These are phyloP conservation scores for Balaeniceps rex DNA, from an alignment of 2,113 vertebrate genomes.

Conservation along the genomic window DNA sequence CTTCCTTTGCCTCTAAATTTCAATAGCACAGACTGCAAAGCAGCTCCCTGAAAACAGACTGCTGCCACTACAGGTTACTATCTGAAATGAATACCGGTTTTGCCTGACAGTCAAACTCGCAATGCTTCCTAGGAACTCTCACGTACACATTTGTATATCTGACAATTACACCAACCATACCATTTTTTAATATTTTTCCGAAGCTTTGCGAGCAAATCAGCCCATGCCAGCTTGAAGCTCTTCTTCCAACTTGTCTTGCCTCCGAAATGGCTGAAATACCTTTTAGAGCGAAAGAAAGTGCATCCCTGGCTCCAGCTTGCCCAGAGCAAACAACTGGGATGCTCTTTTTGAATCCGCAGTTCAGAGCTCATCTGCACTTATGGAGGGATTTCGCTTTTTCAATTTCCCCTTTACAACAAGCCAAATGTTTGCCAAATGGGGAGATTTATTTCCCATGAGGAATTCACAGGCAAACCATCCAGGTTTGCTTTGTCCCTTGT, in stretches of 20 bases:
- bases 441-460: background rate
- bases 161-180: background rate
- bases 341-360: background rate
- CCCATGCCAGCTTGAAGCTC: background rate
- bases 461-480: background rate
- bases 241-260: background rate
- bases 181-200: background rate
- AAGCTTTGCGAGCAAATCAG: background rate
- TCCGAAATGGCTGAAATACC: background rate
- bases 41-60: background rate
- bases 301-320: background rate
- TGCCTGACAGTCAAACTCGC: background rate
- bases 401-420: background rate
- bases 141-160: background rate
- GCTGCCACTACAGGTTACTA: background rate
- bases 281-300: background rate
- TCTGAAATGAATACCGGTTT: background rate
- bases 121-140: background rate
- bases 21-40: background rate
- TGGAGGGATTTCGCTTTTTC: background rate
- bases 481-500: background rate
- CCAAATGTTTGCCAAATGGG: background rate
- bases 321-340: background rate
- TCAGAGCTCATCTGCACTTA: background rate
- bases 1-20: background rate